phyloP scores from a whole-genome alignment of 2,888 invertebrate species.

The Fabriciana adippe region DNA sequence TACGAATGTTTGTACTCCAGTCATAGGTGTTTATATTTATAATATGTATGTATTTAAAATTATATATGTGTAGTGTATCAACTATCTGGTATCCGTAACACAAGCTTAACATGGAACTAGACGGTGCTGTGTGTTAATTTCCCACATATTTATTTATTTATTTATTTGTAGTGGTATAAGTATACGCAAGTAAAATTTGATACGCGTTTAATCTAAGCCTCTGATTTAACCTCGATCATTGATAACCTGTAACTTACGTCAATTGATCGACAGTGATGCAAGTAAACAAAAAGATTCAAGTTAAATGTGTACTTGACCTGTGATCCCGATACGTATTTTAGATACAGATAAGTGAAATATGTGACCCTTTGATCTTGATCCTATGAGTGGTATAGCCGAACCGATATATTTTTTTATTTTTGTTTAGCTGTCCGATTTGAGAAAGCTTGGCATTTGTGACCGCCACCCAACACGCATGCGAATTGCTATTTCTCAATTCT shows the following conservation, averaged over 20 bases:
- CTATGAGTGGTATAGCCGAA: constrained; percentile 13
- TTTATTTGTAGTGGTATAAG: neutral
- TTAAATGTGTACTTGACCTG: constrained; percentile 41
- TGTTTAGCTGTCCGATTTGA: too few relatives aligned
- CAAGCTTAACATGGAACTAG: too few relatives aligned
- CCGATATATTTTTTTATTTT: too few relatives aligned
- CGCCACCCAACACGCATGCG: too few relatives aligned
- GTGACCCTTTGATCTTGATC: constrained; percentile 16
- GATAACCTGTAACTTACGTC: constrained; percentile 77
- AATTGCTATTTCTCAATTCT: too few relatives aligned
- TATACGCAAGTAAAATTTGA: constrained; percentile 27
- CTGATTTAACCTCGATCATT: constrained; percentile 49
- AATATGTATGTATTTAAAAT: too few relatives aligned
- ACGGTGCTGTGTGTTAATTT: too few relatives aligned
- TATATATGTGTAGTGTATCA: too few relatives aligned
- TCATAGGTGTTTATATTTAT: too few relatives aligned
- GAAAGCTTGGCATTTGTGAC: too few relatives aligned
- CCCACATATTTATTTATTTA: neutral
- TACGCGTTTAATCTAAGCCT: constrained; percentile 36
- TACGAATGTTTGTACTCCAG: too few relatives aligned
- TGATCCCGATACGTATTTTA: constrained; percentile 16
- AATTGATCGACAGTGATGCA: constrained; percentile 68
- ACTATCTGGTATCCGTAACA: too few relatives aligned
- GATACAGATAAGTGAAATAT: constrained; percentile 24
- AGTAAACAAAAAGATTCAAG: constrained; percentile 68